Base-by-base conservation (phyloP, 2,113 vertebrate genomes). In the Microtus richardsoni region DNA sequence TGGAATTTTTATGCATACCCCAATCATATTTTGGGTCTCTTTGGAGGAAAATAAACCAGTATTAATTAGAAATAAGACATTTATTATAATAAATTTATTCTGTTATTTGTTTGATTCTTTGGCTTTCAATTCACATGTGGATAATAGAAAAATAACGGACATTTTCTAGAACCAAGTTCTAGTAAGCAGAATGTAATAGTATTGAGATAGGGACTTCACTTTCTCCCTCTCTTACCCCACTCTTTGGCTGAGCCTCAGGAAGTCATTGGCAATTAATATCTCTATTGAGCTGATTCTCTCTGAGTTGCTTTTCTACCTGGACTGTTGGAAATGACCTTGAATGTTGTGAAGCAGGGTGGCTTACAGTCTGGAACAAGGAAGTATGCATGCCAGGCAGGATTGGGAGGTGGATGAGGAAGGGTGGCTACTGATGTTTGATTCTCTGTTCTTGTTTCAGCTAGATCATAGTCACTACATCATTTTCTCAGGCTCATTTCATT, bases 91-190 rank as follows among this genome's bases (percentile, higher is more conserved):
- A 73, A 93, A 52, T 66, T 10, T 91, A n/a, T 86, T 77, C 41
- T 75, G 62, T 85, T 93, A 88, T 91, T 89, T 80, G 73, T 91
- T 89, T 77, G 66, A n/a, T 44, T 41, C 33, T 75, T 64, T 93
- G 58, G 8, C 24, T 89, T 95, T 94, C 47, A 88, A 88, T 47
- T 2, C 39, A 73, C 14, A 78, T 66, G 49, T 39, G 22, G 88
- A 66, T 71, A 30, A 71, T 60, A 78, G 41, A 21, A 66, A 52
- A 84, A 19, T 44, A 93, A 64, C 41, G 39, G 30, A 14, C 0
- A 8, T 92, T 95, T 47, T 71, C n/a, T 66, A 74, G 91, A 88
- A 68, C 6, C 36, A 39, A 26, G 17, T n/a, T 85, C 16, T 28
- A 44, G 8, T 44, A 86, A 24, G 19, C 39, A 92, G 36, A 88